These are phyloP conservation scores for Nesometra sesokonis DNA, from an alignment of 35 echinoderm and acorn worm genomes.

Conservation along the genomic window DNA sequence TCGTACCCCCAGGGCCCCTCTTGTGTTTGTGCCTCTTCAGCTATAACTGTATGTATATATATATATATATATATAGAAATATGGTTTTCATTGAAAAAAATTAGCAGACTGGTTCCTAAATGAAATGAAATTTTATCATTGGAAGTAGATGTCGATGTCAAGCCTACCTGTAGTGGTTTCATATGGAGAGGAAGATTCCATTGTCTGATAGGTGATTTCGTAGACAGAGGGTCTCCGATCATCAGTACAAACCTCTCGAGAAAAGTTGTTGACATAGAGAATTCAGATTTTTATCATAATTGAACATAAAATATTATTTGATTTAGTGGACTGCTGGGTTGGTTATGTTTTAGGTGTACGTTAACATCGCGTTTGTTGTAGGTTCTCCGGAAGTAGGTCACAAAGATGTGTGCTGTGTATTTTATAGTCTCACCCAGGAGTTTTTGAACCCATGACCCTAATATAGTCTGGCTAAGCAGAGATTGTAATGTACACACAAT, in stretches of 20 bases:
- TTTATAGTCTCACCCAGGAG: neutral
- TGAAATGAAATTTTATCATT: neutral
- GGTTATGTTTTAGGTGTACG: neutral
- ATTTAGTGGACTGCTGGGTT: neutral
- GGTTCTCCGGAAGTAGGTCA: neutral
- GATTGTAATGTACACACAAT: neutral
- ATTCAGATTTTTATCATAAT: neutral
- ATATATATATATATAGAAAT: no score
- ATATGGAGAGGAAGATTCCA: neutral
- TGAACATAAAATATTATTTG: neutral
- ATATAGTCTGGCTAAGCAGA: neutral
- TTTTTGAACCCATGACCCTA: neutral
- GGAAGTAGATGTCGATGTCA: neutral
- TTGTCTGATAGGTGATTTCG: neutral
- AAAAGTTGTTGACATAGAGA: neutral
- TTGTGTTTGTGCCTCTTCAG: no score
- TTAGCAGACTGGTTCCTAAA: no score
- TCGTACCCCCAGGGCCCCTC: no score
- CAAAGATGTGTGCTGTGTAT: neutral
- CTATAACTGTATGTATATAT: no score
- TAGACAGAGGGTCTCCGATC: neutral
- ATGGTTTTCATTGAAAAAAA: no score
- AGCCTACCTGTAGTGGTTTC: neutral
- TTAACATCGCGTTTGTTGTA: neutral
- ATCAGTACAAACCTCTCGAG: neutral